phyloP scores from a whole-genome alignment of 2,113 vertebrate species.

The Mystacornis crossleyi region DNA sequence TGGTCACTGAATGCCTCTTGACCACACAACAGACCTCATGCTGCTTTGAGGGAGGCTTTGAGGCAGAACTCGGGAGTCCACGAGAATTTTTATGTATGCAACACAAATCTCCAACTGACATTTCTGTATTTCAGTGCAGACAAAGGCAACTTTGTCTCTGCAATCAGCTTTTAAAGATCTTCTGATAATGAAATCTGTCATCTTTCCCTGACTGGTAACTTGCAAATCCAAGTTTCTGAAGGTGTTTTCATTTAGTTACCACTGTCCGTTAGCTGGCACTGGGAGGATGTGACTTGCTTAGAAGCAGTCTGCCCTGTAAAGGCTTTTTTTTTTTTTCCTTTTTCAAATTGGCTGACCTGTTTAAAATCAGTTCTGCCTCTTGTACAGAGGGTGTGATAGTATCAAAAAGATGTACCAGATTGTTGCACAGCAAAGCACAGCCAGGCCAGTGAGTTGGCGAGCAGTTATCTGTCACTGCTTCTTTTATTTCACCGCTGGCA shows the following conservation, averaged over 20 bases:
- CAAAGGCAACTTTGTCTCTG: not conserved
- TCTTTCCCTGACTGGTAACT: not conserved
- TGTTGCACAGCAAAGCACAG: not conserved
- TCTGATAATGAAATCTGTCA: not conserved
- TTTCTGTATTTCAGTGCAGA: not conserved
- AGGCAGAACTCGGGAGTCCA: not conserved
- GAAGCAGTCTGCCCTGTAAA: not conserved
- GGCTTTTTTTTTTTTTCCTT: not conserved
- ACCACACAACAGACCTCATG: not conserved
- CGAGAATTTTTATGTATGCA: not conserved
- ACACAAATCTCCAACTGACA: not conserved
- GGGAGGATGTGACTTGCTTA: not conserved
- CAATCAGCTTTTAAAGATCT: not conserved
- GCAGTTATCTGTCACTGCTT: not conserved
- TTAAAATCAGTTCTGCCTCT: not conserved
- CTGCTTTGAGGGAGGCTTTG: not conserved
- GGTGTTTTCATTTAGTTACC: not conserved
- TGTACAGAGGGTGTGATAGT: not conserved
- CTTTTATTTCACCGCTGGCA: not conserved
- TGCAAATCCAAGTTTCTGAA: not conserved
- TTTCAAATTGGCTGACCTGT: not conserved
- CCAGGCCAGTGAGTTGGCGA: not conserved
- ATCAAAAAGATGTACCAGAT: constrained; percentile 26
- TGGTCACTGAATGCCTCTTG: not conserved
- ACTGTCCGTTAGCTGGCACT: not conserved